These are phyloP conservation scores for Leptinotarsa peninsularis DNA, from an alignment of 2,888 invertebrate species.

Conservation along the genomic window DNA sequence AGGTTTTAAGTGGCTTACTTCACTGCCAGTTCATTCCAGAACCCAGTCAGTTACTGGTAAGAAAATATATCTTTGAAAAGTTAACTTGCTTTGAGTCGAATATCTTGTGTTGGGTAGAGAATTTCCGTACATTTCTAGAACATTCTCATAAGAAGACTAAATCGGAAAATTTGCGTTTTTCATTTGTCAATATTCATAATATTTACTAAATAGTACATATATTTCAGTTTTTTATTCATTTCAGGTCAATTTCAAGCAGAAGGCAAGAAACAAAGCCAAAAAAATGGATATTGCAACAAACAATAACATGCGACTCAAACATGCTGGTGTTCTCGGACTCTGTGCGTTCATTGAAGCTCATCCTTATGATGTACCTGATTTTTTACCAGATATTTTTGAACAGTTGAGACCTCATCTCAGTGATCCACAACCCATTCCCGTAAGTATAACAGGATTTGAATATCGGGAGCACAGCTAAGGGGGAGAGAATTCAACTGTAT, in stretches of 20 bases:
- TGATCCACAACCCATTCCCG: slow-evolving; percentile 91
- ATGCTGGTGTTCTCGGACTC: slow-evolving; percentile 88
- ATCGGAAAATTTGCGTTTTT: neutral
- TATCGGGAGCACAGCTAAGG: neutral
- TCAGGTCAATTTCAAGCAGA: slow-evolving; percentile 72
- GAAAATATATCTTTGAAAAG: slow-evolving; percentile 42
- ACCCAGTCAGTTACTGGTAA: slow-evolving; percentile 71
- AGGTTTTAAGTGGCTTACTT: slow-evolving; percentile 85
- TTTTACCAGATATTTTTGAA: slow-evolving; percentile 82
- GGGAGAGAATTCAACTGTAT: too few species aligned
- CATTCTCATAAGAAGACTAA: neutral
- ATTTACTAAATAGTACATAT: neutral
- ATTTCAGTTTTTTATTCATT: neutral
- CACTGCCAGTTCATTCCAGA: slow-evolving; percentile 84
- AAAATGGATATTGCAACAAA: slow-evolving; percentile 35
- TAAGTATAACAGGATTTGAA: slow-evolving; percentile 62
- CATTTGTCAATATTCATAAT: too few species aligned
- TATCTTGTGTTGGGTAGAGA: neutral
- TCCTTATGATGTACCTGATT: slow-evolving; percentile 87
- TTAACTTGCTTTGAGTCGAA: too few species aligned
- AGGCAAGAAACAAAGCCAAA: slow-evolving; percentile 67
- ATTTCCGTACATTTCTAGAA: neutral
- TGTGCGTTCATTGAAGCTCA: slow-evolving; percentile 89
- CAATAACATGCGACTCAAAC: slow-evolving; percentile 70
- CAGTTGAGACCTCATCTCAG: slow-evolving; percentile 83